A percentile compares a stretch with the other conserved stretches of the same genome.
These are phyloP conservation scores for Puffinus mauretanicus DNA, from an alignment of 2,113 vertebrate species.

Conservation along the genomic window DNA sequence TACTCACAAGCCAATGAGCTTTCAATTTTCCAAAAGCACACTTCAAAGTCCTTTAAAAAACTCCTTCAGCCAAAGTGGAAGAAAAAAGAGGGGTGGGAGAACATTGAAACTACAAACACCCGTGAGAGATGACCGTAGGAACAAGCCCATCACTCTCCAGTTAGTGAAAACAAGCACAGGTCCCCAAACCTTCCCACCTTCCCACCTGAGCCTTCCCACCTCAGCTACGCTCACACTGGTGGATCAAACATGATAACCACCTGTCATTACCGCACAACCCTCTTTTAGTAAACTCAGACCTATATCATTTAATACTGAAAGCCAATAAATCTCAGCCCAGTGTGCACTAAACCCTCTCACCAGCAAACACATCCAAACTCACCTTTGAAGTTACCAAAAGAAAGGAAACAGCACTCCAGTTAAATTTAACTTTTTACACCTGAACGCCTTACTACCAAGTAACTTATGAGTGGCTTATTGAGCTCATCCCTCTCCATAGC, in stretches of 20 bases:
- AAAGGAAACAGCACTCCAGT: background rate
- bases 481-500: background rate
- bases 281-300: background rate
- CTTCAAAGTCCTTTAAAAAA: background rate
- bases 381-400: background rate
- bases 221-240: background rate
- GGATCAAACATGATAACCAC: background rate
- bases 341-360: background rate
- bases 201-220: background rate
- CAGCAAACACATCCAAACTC: background rate
- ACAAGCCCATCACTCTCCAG: background rate
- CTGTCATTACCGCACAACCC: background rate
- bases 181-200: too few relatives aligned
- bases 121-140: background rate
- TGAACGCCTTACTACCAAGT: background rate
- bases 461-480: fast-evolving
- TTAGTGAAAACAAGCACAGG: background rate
- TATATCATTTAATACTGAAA: background rate
- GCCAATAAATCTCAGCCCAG: background rate
- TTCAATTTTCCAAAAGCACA: background rate
- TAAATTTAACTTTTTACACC: background rate
- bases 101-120: background rate
- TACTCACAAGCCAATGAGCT: background rate
- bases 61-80: background rate
- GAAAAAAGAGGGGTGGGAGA: background rate